These are phyloP conservation scores for Ferrisia virgata DNA, from an alignment of 2,888 invertebrate species.

Conservation along the genomic window DNA sequence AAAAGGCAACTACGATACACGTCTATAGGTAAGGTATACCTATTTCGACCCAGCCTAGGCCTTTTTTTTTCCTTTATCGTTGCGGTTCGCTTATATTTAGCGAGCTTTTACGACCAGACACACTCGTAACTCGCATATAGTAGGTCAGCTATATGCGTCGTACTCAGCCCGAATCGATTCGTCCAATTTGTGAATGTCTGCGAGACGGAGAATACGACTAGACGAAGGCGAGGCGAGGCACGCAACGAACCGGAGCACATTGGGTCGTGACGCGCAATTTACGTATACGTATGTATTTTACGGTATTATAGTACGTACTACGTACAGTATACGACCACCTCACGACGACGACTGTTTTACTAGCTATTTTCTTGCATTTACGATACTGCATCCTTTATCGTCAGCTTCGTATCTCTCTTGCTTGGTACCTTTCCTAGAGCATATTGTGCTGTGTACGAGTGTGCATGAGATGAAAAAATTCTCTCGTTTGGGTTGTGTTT, in stretches of 20 bases:
- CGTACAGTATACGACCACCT: neutral
- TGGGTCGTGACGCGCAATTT: neutral
- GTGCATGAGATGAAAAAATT: neutral
- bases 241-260: neutral
- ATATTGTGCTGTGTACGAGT: no score
- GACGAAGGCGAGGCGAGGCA: neutral
- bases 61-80: neutral
- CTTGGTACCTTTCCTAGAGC: neutral
- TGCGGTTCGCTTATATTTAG: neutral
- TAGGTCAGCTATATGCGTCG: slow-evolving; percentile 13
- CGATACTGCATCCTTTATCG: neutral
- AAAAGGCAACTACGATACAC: no score
- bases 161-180: neutral
- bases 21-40: no score
- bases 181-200: neutral
- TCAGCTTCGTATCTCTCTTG: neutral
- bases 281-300: no score
- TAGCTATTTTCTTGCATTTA: neutral
- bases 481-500: neutral
- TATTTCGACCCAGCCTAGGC: neutral
- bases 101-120: neutral
- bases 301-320: no score
- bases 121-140: slow-evolving; percentile 9
- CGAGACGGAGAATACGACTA: neutral
- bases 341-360: neutral